phyloP scores from a whole-genome alignment of 2,797 vertebrate species.

The Mormyrus proboscirostris region DNA sequence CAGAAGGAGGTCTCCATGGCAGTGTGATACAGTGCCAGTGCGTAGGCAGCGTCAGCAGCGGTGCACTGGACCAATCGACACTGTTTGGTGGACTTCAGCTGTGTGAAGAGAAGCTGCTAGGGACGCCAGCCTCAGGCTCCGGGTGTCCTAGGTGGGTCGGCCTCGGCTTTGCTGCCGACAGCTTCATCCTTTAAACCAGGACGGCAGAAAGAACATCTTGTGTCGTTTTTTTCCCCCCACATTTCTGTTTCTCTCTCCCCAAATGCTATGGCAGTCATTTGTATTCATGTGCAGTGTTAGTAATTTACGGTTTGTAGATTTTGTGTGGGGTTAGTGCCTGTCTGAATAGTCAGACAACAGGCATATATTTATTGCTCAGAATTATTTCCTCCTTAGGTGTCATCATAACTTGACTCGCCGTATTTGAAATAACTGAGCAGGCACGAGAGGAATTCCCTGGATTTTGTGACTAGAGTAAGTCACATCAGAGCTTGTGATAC shows the following conservation, averaged over 20 bases:
- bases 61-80: neutral
- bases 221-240: neutral
- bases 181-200: neutral
- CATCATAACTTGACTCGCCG: neutral
- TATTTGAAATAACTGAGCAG: neutral
- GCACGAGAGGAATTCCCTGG: neutral
- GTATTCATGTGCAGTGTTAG: neutral
- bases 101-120: neutral
- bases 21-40: neutral
- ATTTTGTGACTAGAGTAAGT: neutral
- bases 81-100: neutral
- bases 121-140: neutral
- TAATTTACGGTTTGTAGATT: neutral
- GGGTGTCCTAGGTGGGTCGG: neutral
- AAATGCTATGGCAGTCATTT: neutral
- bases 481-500: neutral
- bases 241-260: neutral
- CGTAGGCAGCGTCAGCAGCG: neutral
- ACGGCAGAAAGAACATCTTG: neutral
- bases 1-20: neutral
- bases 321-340: neutral
- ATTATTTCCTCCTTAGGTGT: neutral
- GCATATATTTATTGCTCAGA: neutral
- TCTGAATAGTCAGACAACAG: neutral
- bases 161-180: neutral